These are phyloP conservation scores for Uromys caudimaculatus DNA, from an alignment of 2,797 vertebrate genomes.

Conservation along the genomic window DNA sequence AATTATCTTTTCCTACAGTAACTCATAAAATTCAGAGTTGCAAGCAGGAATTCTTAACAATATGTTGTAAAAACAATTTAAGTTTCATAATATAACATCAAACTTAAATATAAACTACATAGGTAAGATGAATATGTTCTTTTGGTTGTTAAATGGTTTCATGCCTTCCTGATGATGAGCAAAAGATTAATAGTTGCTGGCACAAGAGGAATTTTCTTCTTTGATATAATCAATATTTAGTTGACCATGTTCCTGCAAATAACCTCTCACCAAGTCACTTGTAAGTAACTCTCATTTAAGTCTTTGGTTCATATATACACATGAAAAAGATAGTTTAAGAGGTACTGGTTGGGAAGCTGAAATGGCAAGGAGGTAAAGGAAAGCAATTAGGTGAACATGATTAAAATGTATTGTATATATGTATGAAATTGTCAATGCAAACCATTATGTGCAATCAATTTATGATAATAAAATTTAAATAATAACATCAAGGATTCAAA, in stretches of 20 bases:
- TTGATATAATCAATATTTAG: not conserved
- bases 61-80: not conserved
- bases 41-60: conserved; percentile 42
- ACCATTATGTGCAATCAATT: not conserved
- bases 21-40: not conserved
- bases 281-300: not conserved
- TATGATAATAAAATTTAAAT: not conserved
- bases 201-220: not conserved
- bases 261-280: not conserved
- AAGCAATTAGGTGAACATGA: not conserved
- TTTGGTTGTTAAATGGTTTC: not conserved
- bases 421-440: not conserved
- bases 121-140: not conserved
- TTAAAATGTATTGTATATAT: not conserved
- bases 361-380: not conserved
- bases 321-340: not conserved
- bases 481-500: not conserved
- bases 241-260: not conserved
- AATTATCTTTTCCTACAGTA: not conserved
- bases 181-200: not conserved
- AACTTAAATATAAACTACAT: not conserved
- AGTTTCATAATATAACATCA: not conserved
- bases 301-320: not conserved
- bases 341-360: not conserved
- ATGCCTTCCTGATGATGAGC: not conserved